phyloP scores from a whole-genome alignment of 2,888 invertebrate genomes.

The Dinocampus coccinellae region DNA sequence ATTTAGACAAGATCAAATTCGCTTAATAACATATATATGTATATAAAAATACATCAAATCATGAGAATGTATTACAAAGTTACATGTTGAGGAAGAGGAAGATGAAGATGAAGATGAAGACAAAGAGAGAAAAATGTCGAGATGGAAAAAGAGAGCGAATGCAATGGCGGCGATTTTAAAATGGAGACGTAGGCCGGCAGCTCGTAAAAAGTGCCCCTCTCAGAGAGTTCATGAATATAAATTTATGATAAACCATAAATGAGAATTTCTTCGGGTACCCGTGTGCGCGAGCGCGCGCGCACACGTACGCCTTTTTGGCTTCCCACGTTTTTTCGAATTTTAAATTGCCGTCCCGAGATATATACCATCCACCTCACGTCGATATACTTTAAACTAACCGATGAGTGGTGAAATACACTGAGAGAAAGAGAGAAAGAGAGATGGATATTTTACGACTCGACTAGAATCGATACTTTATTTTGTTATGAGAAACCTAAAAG shows the following conservation, averaged over 20 bases:
- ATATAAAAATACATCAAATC: background rate
- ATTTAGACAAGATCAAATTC: no score
- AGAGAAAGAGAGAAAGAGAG: background rate
- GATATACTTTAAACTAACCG: slow-evolving; percentile 16
- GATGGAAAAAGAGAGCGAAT: slow-evolving; percentile 20
- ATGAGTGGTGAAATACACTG: background rate
- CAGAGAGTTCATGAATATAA: slow-evolving; percentile 47
- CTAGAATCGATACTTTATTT: slow-evolving; percentile 20
- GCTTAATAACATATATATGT: background rate
- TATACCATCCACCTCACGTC: slow-evolving; percentile 11
- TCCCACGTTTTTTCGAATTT: slow-evolving; percentile 38
- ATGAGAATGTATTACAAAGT: background rate
- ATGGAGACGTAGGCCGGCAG: slow-evolving; percentile 46
- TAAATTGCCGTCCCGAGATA: slow-evolving; percentile 32
- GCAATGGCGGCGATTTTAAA: slow-evolving; percentile 38
- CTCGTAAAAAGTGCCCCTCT: slow-evolving; percentile 37
- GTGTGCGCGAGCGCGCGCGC: slow-evolving; percentile 18
- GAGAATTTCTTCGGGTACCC: slow-evolving; percentile 47
- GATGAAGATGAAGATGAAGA: slow-evolving; percentile 5
- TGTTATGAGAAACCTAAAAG: slow-evolving; percentile 17
- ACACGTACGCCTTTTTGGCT: slow-evolving; percentile 29
- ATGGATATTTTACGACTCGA: slow-evolving; percentile 21
- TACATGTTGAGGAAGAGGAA: background rate
- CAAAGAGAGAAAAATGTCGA: background rate
- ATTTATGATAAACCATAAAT: slow-evolving; percentile 52